Evolutionary conservation across 2,113 vertebrate genomes (phyloP).

Genomic region (Progne subis): DNA sequence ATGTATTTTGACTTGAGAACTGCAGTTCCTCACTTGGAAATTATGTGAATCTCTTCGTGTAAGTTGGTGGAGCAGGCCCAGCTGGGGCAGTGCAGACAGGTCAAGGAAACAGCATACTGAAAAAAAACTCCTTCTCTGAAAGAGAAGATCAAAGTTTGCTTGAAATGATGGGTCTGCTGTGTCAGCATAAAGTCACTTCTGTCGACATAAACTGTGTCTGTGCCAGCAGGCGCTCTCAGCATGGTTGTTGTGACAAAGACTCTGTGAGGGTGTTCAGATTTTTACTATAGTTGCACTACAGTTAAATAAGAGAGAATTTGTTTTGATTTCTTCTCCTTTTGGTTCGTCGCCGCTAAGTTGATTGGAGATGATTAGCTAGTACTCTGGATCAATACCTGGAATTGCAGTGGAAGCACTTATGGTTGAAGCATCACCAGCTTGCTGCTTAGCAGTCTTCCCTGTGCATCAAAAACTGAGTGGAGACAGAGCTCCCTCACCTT

Average conservation of each 20-base stretch:
- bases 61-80: background rate
- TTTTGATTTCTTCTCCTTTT: background rate
- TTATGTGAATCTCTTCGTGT: background rate
- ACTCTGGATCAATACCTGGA: background rate
- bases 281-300: background rate
- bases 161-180: background rate
- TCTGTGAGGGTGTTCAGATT: background rate
- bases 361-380: background rate
- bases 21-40: background rate
- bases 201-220: background rate
- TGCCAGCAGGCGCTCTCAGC: background rate
- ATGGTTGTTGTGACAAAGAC: background rate
- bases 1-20: background rate
- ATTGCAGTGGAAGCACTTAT: background rate
- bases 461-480: background rate
- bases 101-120: background rate
- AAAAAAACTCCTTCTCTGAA: background rate
- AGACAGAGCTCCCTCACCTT: background rate
- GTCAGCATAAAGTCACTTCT: constrained; percentile 37
- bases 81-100: background rate
- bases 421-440: accelerated
- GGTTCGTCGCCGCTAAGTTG: accelerated
- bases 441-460: background rate
- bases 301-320: background rate
- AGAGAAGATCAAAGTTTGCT: background rate